Conservation (phyloP, 2,797 vertebrate genomes). For the Ataeniobius toweri region DNA sequence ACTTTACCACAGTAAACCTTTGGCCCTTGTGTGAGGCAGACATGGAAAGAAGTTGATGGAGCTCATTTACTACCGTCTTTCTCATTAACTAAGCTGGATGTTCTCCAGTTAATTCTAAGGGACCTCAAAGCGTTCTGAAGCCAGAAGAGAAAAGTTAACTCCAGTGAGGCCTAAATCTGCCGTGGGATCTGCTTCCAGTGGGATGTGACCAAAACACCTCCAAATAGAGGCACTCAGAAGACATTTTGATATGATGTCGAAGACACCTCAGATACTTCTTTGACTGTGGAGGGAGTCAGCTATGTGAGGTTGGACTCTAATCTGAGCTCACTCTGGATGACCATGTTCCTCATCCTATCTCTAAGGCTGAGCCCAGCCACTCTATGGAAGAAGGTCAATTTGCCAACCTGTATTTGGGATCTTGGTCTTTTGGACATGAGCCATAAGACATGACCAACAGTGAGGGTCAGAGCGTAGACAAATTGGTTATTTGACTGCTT, state of each 20-base stretch:
- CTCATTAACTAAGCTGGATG: background rate
- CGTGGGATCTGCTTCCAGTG: background rate
- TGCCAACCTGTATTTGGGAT: background rate
- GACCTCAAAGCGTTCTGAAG: background rate
- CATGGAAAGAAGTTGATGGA: background rate
- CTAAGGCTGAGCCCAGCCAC: background rate
- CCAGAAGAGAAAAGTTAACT: background rate
- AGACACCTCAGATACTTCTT: background rate
- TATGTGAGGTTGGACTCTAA: background rate
- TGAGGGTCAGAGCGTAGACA: background rate
- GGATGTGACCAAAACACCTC: background rate
- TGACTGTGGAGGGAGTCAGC: too few species aligned
- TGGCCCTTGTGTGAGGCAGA: background rate
- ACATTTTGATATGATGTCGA: background rate
- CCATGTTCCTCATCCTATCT: background rate
- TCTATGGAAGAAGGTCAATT: too few species aligned
- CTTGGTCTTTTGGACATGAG: background rate
- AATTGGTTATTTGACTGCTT: too few species aligned
- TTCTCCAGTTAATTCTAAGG: too few species aligned
- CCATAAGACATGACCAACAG: background rate
- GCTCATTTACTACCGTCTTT: background rate
- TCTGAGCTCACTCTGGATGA: background rate
- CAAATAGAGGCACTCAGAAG: background rate
- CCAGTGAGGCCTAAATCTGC: background rate
- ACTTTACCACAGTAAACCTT: background rate